Percentiles rank a stretch among this genome's conserved stretches.
Conservation (phyloP, 2,888 invertebrate genomes). For the Scotopteryx bipunctaria region DNA sequence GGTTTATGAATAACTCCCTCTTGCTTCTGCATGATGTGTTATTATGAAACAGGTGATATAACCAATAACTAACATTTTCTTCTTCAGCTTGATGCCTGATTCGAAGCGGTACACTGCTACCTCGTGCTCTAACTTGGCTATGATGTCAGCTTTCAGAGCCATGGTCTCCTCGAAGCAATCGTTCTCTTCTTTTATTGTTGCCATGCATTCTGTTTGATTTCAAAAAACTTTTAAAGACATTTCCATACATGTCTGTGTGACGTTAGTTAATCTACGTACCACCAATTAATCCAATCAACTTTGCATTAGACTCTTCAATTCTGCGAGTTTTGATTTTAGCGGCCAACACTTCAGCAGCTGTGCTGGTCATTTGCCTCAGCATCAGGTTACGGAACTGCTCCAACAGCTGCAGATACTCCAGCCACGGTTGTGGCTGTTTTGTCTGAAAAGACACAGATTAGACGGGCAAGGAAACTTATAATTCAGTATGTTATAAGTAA, state of each 20-base stretch:
- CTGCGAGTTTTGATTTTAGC: slow-evolving; percentile 13
- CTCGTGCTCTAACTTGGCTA: slow-evolving; percentile 47
- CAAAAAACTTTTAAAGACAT: too few species aligned
- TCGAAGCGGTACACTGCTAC: slow-evolving; percentile 37
- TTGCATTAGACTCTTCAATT: slow-evolving; percentile 15
- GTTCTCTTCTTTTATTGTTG: slow-evolving; percentile 49
- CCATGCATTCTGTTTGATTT: slow-evolving; percentile 45
- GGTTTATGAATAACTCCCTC: too few species aligned
- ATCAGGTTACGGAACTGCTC: slow-evolving; percentile 22
- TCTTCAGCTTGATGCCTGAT: slow-evolving; percentile 45
- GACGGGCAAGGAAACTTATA: too few species aligned
- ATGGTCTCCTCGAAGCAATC: slow-evolving; percentile 48
- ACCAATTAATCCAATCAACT: slow-evolving; percentile 2
- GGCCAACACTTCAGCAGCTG: slow-evolving; percentile 19
- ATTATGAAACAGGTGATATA: too few species aligned
- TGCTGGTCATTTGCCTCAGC: slow-evolving; percentile 14
- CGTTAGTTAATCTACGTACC: not conserved
- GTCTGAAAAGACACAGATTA: not conserved
- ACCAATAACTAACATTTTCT: slow-evolving; percentile 59
- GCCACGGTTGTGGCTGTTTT: not conserved
- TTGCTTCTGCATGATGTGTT: too few species aligned
- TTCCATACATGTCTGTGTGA: too few species aligned
- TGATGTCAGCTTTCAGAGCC: slow-evolving; percentile 49
- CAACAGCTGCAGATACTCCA: slow-evolving; percentile 13
- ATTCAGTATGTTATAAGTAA: too few species aligned